Base-by-base conservation (phyloP, 2,797 vertebrate species). In the Clarias laeviceps region DNA sequence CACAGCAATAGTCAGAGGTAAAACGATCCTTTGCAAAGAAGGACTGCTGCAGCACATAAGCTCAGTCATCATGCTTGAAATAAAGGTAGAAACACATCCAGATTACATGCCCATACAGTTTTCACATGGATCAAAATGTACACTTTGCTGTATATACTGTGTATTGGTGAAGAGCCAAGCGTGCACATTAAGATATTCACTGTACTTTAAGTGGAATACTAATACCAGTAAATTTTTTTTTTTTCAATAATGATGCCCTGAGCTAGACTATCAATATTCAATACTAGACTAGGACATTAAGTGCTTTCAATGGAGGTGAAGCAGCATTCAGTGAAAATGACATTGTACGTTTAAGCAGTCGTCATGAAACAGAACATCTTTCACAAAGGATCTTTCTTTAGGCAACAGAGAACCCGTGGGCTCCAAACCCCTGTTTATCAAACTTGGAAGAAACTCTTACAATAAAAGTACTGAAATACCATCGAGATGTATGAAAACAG, bases 1-100 rank as follows among this genome's bases (percentile, higher is more conserved):
- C 95, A 96, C 95, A 94, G 94, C 94, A 95, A 94, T 95, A 93
- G 95, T 93, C 90, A 93, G 95, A 95, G 95, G 95, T 96, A 95
- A 86, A 88, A 94, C 73, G 92, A 93, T 95, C 93, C 93, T 95
- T 95, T 95, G 92, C 90, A 90, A 94, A 95, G 93, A 94, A 93
- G 93, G 92, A 93, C 92, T 92, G 93, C 91, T 86, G 92, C 87
- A 74, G 93, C 93, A 90, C 69, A 65, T 34, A 50, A 73, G 15
- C 32, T 80, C 78, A 86, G 88, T 61, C 87, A 91, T 65, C 92
- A 91, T 93, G 93, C 93, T 92, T 45, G 14, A 61, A 34, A 17
- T 32, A 79, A 82, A 34, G n/a, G 70, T 80, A 79, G 27, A 29
- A 61, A 59, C 72, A 74, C 76, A 64, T 80, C 64, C 34, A 77